Conservation (phyloP, 2,888 invertebrate species). For the Lepidonotus clava region DNA sequence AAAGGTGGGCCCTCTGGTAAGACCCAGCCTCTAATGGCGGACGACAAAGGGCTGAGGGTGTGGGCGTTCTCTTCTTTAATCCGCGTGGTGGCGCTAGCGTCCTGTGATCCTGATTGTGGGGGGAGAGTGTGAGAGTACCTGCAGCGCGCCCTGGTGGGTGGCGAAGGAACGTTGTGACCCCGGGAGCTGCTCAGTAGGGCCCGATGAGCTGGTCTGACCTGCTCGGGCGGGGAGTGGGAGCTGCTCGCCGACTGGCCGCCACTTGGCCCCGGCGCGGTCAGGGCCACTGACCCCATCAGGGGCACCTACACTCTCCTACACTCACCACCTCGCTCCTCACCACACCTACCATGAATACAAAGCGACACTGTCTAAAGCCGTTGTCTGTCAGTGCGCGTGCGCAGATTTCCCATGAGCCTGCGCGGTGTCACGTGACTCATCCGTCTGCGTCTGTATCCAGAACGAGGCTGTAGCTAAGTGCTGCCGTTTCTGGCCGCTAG, state of each 20-base stretch:
- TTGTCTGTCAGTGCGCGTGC: conserved; percentile 29
- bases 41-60: neutral
- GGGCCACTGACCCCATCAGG: neutral
- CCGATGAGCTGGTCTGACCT: neutral
- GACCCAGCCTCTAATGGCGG: neutral
- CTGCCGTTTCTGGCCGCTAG: no score
- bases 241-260: neutral
- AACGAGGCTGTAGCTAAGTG: neutral
- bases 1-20: neutral
- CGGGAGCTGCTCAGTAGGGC: neutral
- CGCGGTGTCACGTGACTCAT: conserved; percentile 43
- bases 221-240: neutral
- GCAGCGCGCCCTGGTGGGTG: neutral
- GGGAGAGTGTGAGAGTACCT: neutral
- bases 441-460: conserved; percentile 9
- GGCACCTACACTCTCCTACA: neutral
- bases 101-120: neutral
- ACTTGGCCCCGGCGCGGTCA: neutral
- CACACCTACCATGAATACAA: conserved; percentile 1
- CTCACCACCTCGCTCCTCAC: conserved; percentile 6
- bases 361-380: conserved; percentile 36
- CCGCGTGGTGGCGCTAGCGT: conserved; percentile 16
- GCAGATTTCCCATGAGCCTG: conserved; percentile 40
- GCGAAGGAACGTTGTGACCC: neutral
- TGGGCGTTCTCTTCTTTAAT: neutral